These are phyloP conservation scores for Lasioglossum calceatum DNA, from an alignment of 2,888 invertebrate species.

Conservation along the genomic window DNA sequence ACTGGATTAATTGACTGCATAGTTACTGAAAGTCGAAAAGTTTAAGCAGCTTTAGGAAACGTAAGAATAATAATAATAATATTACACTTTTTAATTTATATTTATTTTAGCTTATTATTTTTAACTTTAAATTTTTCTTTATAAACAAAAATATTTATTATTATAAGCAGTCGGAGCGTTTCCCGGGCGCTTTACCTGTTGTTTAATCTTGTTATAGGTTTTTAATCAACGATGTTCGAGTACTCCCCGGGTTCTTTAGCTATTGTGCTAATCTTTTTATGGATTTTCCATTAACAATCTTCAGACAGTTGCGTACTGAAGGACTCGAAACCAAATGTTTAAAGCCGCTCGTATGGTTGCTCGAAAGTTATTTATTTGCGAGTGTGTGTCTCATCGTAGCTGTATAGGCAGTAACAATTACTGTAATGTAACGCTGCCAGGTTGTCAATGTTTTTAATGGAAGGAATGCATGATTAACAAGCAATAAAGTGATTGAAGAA, in stretches of 20 bases:
- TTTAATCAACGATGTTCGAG: background rate
- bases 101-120: too few species aligned
- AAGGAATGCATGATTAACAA: background rate
- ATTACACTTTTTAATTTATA: too few species aligned
- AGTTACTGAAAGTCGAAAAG: background rate
- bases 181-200: background rate
- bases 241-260: background rate
- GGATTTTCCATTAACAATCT: background rate
- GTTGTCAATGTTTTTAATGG: constrained; percentile 1
- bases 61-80: too few species aligned
- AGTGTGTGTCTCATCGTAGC: background rate
- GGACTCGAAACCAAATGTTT: background rate
- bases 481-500: background rate
- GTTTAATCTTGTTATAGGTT: background rate
- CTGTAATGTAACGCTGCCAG: background rate
- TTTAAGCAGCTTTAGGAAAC: background rate
- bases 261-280: background rate
- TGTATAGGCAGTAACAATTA: background rate
- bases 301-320: background rate
- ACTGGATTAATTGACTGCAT: background rate
- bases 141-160: too few species aligned
- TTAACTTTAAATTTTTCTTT: too few species aligned
- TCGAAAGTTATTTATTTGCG: background rate
- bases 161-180: background rate
- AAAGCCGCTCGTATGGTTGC: background rate